phyloP scores from a whole-genome alignment of 1,140 invertebrate genomes.

The Tigriopus japonicus region DNA sequence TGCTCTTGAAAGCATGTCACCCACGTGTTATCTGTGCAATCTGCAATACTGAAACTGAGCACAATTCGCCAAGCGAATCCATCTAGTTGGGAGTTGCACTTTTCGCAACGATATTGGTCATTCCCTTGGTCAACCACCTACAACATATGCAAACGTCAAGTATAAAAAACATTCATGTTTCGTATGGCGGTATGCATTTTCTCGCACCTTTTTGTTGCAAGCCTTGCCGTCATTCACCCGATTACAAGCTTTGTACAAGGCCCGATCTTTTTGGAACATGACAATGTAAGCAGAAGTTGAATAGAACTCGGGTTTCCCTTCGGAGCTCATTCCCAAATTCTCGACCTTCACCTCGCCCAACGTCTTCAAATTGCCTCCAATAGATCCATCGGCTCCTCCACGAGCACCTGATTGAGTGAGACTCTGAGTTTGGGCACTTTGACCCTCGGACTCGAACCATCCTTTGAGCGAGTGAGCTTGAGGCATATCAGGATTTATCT shows the following conservation, averaged over 20 bases:
- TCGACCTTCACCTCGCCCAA: conserved; percentile 47
- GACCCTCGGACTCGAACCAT: conserved; percentile 68
- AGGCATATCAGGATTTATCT: conserved; percentile 58
- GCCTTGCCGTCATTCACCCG: conserved; percentile 29
- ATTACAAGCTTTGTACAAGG: conserved; percentile 75
- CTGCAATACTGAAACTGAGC: conserved; percentile 54
- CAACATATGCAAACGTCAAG: too few relatives aligned
- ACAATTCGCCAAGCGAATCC: conserved; percentile 73
- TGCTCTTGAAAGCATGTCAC: conserved; percentile 72
- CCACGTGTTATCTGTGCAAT: conserved; percentile 61
- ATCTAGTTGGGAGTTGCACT: conserved; percentile 63
- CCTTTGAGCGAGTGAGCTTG: conserved; percentile 66
- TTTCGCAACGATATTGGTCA: conserved; percentile 78
- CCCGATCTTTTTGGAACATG: conserved; percentile 50
- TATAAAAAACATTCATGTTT: background rate
- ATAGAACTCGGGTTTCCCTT: conserved; percentile 55
- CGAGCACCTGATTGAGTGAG: conserved; percentile 33
- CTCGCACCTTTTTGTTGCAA: conserved; percentile 71
- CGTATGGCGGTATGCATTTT: background rate
- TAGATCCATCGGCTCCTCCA: conserved; percentile 20
- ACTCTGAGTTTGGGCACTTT: conserved; percentile 35
- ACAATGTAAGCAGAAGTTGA: conserved; percentile 45
- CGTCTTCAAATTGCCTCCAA: conserved; percentile 33
- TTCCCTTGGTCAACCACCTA: conserved; percentile 61
- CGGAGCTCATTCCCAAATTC: conserved; percentile 37